Percentiles rank a stretch among this genome's conserved stretches.
Conservation (phyloP, 23 tunicate genomes). For the Ascidia mentula region DNA sequence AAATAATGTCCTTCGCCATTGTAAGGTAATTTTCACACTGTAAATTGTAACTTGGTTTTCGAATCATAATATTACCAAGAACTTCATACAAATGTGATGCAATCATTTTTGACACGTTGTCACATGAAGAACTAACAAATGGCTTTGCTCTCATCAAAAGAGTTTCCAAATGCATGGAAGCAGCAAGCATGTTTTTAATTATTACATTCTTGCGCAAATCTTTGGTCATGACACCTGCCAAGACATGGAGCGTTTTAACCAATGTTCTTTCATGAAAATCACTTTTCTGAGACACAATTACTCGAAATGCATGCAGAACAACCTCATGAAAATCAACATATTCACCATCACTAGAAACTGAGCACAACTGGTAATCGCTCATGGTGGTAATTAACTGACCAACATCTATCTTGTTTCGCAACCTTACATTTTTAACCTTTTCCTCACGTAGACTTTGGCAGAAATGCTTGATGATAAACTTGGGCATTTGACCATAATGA, state of each 20-base stretch:
- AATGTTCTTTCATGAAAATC: conserved; percentile 14
- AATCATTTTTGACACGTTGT: conserved; percentile 8
- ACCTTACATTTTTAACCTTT: neutral
- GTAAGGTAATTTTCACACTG: conserved; percentile 3
- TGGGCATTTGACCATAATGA: conserved; percentile 46
- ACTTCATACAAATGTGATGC: conserved; percentile 43
- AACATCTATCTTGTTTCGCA: conserved; percentile 25
- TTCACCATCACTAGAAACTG: neutral
- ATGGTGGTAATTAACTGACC: conserved; percentile 30
- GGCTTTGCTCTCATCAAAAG: conserved; percentile 13
- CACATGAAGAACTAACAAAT: neutral
- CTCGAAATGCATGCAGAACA: conserved; percentile 36
- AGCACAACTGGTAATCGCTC: conserved; percentile 28
- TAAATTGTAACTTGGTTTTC: neutral
- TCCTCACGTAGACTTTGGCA: conserved; percentile 35
- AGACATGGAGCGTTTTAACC: conserved; percentile 16
- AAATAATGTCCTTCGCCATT: conserved; percentile 18
- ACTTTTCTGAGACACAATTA: neutral
- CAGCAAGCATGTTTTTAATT: conserved; percentile 19
- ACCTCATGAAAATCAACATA: conserved; percentile 61
- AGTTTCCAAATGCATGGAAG: conserved; percentile 21
- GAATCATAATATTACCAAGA: conserved; percentile 28
- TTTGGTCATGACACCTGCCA: conserved; percentile 39
- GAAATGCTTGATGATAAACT: conserved; percentile 26
- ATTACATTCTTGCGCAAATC: conserved; percentile 35